Evolutionary conservation across 2,888 invertebrate genomes (phyloP).

Genomic region (Eurytoma adleriae): DNA sequence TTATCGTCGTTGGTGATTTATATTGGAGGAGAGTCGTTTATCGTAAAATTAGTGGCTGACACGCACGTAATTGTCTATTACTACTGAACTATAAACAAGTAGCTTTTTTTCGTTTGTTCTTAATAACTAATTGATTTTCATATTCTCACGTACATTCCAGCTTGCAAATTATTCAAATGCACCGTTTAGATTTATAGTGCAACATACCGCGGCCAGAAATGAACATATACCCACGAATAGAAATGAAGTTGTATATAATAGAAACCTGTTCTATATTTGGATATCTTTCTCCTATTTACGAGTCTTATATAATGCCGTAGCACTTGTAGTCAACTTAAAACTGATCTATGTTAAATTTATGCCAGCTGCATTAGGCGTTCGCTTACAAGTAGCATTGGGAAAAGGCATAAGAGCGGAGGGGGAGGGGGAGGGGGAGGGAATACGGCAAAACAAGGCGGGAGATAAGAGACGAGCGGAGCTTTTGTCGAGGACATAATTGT

Average conservation of each 20-base stretch:
- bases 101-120: no score
- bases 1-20: no score
- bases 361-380: constrained; percentile 11
- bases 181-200: neutral
- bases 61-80: no score
- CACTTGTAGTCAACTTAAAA: constrained; percentile 2
- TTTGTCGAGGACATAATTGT: constrained; percentile 51
- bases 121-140: no score
- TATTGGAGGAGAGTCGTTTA: no score
- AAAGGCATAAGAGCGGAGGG: constrained; percentile 21
- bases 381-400: constrained; percentile 28
- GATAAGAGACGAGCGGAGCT: constrained; percentile 45
- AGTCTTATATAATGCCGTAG: constrained; percentile 33
- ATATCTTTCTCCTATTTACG: constrained; percentile 19
- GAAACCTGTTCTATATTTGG: constrained; percentile 27
- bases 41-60: no score
- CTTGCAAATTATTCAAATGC: neutral
- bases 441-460: neutral
- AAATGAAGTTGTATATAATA: constrained; percentile 37
- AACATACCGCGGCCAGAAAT: neutral
- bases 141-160: neutral
- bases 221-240: constrained; percentile 5
- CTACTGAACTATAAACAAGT: no score
- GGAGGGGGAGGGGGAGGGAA: neutral
- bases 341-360: constrained; percentile 49